Base-by-base conservation (phyloP, 92 coral and sea anemone species). In the Plumapathes pennacea region DNA sequence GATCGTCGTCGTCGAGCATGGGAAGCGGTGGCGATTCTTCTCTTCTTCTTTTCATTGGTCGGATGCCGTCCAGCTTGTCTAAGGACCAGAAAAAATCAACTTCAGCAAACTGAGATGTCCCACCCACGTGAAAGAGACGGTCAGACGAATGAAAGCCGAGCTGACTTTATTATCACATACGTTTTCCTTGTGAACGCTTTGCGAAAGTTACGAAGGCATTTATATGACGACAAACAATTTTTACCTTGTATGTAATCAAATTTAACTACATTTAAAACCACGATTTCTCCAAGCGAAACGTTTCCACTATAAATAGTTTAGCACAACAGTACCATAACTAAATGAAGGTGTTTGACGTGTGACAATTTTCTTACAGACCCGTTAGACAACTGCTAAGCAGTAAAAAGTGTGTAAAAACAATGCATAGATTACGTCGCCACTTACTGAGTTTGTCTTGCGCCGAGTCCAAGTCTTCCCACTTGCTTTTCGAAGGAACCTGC, bases 51-150 rank as follows among this genome's bases (percentile, higher is more conserved):
- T 82, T 74, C 67, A 89, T 38, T 4, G 89, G 96, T 2, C 95
- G 81, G 42, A 94, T 84, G 13, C 99, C 99, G 31, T 94, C 99
- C 15, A 94, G 96, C 62, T 94, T 94, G 72, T 94, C 99, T 94
- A 45, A 1, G 5, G 44, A 25, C 28, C 4, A 17, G 21, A 62
- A 10, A 15, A 34, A 6, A 9, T n/a, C 41, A 36, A 36, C 9
- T 36, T 36, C 10, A n/a, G n/a, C n/a, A n/a, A n/a, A n/a, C n/a
- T n/a, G n/a, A n/a, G n/a, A n/a, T n/a, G n/a, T n/a, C n/a, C n/a
- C n/a, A n/a, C n/a, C n/a, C n/a, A n/a, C n/a, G n/a, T n/a, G n/a
- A n/a, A n/a, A n/a, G n/a, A n/a, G n/a, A n/a, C n/a, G n/a, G n/a
- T n/a, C n/a, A n/a, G n/a, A n/a, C n/a, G n/a, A n/a, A n/a, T n/a